Conservation (phyloP, 37 sponge, comb jelly and placozoan species). For the Petrosia ficiformis region DNA sequence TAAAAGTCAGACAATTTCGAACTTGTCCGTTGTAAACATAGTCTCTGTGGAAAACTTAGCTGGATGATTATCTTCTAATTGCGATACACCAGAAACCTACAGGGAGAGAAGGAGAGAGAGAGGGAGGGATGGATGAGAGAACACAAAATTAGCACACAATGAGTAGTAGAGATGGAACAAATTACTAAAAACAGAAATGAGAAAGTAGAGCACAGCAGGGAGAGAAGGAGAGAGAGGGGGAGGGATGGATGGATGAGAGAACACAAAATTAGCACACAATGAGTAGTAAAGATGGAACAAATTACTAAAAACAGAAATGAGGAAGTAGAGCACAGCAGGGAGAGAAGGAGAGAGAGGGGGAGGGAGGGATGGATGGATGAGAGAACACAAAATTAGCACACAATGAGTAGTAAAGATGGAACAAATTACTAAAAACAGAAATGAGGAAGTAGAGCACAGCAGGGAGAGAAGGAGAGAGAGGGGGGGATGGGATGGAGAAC, state of each 20-base stretch:
- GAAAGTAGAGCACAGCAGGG: not conserved
- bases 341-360: slow-evolving; percentile 26
- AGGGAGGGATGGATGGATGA: slow-evolving; percentile 31
- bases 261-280: too few relatives aligned
- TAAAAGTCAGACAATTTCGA: slow-evolving; percentile 75
- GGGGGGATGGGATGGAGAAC: slow-evolving; percentile 22
- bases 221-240: slow-evolving; percentile 12
- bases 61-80: slow-evolving; percentile 22
- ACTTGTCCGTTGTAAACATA: slow-evolving; percentile 50
- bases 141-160: slow-evolving; percentile 15
- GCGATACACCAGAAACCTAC: slow-evolving; percentile 45
- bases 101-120: slow-evolving; percentile 6
- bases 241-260: not conserved
- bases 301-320: too few relatives aligned
- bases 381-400: slow-evolving; percentile 17
- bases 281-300: too few relatives aligned
- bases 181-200: not conserved
- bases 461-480: slow-evolving; percentile 29
- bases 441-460: too few relatives aligned
- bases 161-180: slow-evolving; percentile 3
- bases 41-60: slow-evolving; percentile 75
- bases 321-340: too few relatives aligned
- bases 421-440: slow-evolving; percentile 1
- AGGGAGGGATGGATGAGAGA: slow-evolving; percentile 25
- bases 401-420: not conserved